Conservation (phyloP, 2,888 invertebrate species). For the Leptogaster cylindrica region DNA sequence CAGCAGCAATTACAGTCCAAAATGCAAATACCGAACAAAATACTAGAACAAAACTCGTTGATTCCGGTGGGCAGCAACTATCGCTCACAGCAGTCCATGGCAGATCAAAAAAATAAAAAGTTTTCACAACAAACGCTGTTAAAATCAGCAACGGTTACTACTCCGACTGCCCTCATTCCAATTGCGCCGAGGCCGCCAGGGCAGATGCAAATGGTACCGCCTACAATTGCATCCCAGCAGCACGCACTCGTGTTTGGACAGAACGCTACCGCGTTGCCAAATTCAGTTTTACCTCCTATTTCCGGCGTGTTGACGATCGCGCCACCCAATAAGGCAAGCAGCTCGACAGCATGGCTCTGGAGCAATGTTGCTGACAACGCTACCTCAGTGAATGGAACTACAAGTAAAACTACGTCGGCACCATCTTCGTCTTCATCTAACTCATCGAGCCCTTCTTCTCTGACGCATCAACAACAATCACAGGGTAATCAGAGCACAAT, state of each 20-base stretch:
- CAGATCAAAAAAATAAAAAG: slow-evolving; percentile 31
- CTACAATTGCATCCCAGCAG: slow-evolving; percentile 24
- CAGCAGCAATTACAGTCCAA: slow-evolving; percentile 2
- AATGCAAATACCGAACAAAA: slow-evolving; percentile 49
- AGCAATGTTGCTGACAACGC: slow-evolving; percentile 11
- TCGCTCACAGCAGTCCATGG: slow-evolving; percentile 37
- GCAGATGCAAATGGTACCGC: slow-evolving; percentile 23
- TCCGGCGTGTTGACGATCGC: slow-evolving; percentile 31
- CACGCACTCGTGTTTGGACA: slow-evolving; percentile 7
- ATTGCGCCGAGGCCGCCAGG: slow-evolving; percentile 5
- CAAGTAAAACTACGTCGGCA: slow-evolving; percentile 38
- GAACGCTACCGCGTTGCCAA: neutral
- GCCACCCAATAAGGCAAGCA: neutral
- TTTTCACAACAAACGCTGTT: slow-evolving; percentile 41
- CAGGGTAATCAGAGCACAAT: slow-evolving; percentile 55
- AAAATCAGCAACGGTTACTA: slow-evolving; percentile 21
- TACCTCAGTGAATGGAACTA: neutral
- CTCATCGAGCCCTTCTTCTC: slow-evolving; percentile 42
- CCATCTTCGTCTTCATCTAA: slow-evolving; percentile 53
- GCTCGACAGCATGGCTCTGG: slow-evolving; percentile 39
- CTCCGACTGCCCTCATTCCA: neutral
- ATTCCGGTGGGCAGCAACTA: slow-evolving; percentile 47
- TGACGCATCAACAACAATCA: slow-evolving; percentile 43
- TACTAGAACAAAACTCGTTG: slow-evolving; percentile 49
- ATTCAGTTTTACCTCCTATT: slow-evolving; percentile 33